Evolutionary conservation across 2,888 invertebrate genomes (phyloP).

Genomic region (Nephrotoma guestfalica): DNA sequence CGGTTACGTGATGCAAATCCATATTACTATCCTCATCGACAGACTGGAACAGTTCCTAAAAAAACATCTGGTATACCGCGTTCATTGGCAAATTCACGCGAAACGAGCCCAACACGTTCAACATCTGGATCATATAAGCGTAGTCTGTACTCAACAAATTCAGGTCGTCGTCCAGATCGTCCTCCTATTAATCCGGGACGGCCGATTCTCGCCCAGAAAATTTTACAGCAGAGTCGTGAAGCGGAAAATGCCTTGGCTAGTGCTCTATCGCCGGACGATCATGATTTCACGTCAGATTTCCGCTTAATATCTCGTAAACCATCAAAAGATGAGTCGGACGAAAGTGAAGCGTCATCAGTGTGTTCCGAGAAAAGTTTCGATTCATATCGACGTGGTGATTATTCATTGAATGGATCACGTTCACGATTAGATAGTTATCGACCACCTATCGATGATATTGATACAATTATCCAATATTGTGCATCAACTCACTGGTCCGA

Average conservation of each 20-base stretch:
- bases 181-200: slow-evolving; percentile 40
- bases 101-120: slow-evolving; percentile 47
- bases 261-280: slow-evolving; percentile 46
- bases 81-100: slow-evolving; percentile 51
- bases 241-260: slow-evolving; percentile 72
- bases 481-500: slow-evolving; percentile 89
- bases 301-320: slow-evolving; percentile 35
- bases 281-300: slow-evolving; percentile 20
- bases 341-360: slow-evolving; percentile 90
- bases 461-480: slow-evolving; percentile 74
- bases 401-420: slow-evolving; percentile 72
- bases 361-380: slow-evolving; percentile 85
- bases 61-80: slow-evolving; percentile 57
- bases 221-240: slow-evolving; percentile 74
- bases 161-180: slow-evolving; percentile 33
- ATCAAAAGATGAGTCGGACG: slow-evolving; percentile 63
- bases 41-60: slow-evolving; percentile 41
- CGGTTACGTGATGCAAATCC: slow-evolving; percentile 57
- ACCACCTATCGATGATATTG: slow-evolving; percentile 56
- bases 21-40: slow-evolving; percentile 25
- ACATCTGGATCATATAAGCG: slow-evolving; percentile 15
- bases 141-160: slow-evolving; percentile 14
- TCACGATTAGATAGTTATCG: slow-evolving; percentile 53
- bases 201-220: slow-evolving; percentile 60
- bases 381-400: slow-evolving; percentile 62